Conservation (phyloP, 2,797 vertebrate genomes). For the Sylvilagus floridanus region DNA sequence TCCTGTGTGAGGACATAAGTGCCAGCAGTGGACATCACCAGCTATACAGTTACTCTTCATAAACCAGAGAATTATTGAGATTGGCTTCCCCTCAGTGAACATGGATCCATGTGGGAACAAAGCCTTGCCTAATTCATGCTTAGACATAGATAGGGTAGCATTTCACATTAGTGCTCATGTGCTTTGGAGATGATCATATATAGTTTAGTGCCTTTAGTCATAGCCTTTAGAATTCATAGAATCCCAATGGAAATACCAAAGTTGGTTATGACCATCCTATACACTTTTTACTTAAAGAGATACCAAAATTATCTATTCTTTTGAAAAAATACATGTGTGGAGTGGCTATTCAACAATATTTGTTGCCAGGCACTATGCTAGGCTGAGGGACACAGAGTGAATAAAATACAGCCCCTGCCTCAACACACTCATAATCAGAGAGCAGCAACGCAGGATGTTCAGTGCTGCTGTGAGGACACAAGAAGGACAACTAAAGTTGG, state of each 20-base stretch:
- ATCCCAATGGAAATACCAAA: not conserved
- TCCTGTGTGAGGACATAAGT: not conserved
- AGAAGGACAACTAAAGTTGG: not conserved
- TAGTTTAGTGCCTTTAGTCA: not conserved
- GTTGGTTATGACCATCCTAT: not conserved
- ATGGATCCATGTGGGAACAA: not conserved
- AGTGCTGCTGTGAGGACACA: not conserved
- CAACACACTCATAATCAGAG: not conserved
- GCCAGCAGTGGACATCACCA: not conserved
- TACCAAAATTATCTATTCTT: not conserved
- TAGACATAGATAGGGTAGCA: not conserved
- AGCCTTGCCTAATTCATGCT: not conserved
- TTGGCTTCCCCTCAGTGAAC: not conserved
- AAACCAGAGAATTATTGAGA: not conserved
- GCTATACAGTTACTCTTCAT: not conserved
- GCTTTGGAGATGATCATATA: not conserved
- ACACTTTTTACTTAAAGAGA: not conserved
- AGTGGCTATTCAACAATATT: not conserved
- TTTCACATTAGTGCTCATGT: not conserved
- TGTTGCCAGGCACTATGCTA: not conserved
- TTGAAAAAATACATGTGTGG: slow-evolving; percentile 2
- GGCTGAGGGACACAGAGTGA: not conserved
- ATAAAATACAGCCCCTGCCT: not conserved
- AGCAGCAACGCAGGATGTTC: not conserved
- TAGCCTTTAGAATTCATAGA: not conserved